Evolutionary conservation across 2,888 invertebrate genomes (phyloP).

Genomic region (Dendrolimus houi): DNA sequence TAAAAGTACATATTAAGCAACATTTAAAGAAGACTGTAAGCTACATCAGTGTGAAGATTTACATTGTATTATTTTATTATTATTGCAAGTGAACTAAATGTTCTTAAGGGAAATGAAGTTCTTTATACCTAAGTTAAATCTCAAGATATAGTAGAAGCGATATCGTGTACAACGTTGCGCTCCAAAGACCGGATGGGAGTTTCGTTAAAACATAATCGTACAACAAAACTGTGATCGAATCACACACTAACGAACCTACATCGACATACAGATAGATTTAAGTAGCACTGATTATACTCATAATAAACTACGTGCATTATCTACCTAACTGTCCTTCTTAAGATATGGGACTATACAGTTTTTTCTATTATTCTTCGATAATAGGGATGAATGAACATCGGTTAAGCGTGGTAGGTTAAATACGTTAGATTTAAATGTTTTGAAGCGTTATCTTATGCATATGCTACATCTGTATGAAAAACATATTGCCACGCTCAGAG

Average conservation of each 20-base stretch:
- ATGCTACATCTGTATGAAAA: too few species aligned
- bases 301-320: conserved; percentile 4
- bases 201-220: conserved; percentile 72
- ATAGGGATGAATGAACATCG: neutral
- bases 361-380: neutral
- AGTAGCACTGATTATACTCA: conserved; percentile 52
- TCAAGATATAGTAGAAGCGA: conserved; percentile 11
- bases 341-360: neutral
- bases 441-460: neutral
- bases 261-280: conserved; percentile 56
- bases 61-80: too few species aligned
- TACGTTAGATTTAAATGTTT: neutral
- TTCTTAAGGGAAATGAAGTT: too few species aligned
- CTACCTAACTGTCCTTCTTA: neutral
- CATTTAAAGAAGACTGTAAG: too few species aligned
- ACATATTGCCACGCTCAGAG: too few species aligned
- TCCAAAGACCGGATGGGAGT: conserved; percentile 66
- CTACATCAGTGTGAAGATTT: too few species aligned
- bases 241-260: conserved; percentile 63
- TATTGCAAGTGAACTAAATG: too few species aligned
- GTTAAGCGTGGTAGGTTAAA: neutral
- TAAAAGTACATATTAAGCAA: too few species aligned
- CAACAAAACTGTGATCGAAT: conserved; percentile 71
- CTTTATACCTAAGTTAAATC: neutral
- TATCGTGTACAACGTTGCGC: conserved; percentile 33